phyloP scores from a whole-genome alignment of 2,797 vertebrate genomes.

The Mareca strepera region DNA sequence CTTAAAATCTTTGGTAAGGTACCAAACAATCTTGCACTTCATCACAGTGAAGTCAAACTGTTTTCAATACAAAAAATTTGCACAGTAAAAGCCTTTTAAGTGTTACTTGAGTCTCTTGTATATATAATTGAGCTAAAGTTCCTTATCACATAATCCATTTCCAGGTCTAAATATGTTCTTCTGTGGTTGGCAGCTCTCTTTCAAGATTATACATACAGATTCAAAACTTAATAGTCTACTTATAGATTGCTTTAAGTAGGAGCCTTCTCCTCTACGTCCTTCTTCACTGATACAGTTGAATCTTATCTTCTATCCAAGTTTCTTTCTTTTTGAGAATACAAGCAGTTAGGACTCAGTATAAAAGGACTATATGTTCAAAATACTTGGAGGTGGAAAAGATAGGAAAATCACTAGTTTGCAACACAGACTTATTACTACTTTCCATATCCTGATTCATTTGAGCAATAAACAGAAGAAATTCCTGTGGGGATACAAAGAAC shows the following conservation, averaged over 20 bases:
- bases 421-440: not conserved
- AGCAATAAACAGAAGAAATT: not conserved
- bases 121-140: not conserved
- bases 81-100: not conserved
- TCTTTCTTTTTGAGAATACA: not conserved
- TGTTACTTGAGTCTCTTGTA: not conserved
- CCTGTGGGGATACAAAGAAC: not conserved
- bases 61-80: not conserved
- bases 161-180: not conserved
- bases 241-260: not conserved
- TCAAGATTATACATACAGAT: not conserved
- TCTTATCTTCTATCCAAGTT: not conserved
- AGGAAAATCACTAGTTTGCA: not conserved
- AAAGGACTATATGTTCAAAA: accelerated
- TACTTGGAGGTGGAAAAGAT: not conserved
- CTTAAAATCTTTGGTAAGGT: not conserved
- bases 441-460: not conserved
- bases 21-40: not conserved
- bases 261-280: not conserved
- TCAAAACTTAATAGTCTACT: not conserved
- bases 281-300: not conserved
- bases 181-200: not conserved
- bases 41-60: not conserved
- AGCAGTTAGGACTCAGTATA: not conserved
- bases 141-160: not conserved